Percentiles rank a stretch among this genome's conserved stretches.
phyloP scores from a whole-genome alignment of 2,888 invertebrate genomes.

The Epistrophe grossulariae region DNA sequence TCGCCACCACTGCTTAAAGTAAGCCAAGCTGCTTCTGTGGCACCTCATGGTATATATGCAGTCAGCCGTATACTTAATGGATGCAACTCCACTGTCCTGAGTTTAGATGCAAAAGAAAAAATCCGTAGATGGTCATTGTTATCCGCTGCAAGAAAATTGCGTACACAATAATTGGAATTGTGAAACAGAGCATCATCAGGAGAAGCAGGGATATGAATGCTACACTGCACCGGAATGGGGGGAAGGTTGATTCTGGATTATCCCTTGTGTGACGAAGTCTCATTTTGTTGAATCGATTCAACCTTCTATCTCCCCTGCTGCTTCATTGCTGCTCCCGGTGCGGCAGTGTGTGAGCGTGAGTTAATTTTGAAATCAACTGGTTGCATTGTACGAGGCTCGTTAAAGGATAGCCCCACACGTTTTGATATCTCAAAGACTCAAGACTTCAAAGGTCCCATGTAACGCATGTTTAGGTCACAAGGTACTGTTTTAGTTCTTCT shows the following conservation, averaged over 20 bases:
- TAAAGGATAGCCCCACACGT: conserved; percentile 45
- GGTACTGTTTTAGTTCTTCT: conserved; percentile 38
- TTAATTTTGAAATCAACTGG: conserved; percentile 67
- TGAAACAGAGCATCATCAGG: conserved; percentile 22
- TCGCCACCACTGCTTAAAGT: conserved; percentile 26
- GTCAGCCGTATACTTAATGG: conserved; percentile 63
- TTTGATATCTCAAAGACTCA: conserved; percentile 28
- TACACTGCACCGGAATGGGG: neutral
- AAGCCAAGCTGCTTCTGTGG: conserved; percentile 62
- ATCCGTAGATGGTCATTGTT: conserved; percentile 77
- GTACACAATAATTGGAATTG: conserved; percentile 75
- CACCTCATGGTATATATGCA: conserved; percentile 44
- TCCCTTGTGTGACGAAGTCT: conserved; percentile 53
- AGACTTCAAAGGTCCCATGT: conserved; percentile 45
- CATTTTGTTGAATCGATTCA: conserved; percentile 27
- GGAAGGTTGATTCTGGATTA: conserved; percentile 60
- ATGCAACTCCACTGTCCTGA: conserved; percentile 60
- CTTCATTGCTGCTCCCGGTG: conserved; percentile 12
- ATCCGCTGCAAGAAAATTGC: conserved; percentile 75
- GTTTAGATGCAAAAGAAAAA: conserved; percentile 65
- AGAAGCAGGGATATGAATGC: conserved; percentile 11
- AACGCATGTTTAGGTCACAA: conserved; percentile 60
- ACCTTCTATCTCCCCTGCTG: neutral
- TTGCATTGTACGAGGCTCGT: conserved; percentile 63
- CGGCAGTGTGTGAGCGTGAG: conserved; percentile 43